Percentiles rank a stretch among this genome's conserved stretches.
Conservation (phyloP, 2,888 invertebrate genomes). For the Acrocera orbiculus region DNA sequence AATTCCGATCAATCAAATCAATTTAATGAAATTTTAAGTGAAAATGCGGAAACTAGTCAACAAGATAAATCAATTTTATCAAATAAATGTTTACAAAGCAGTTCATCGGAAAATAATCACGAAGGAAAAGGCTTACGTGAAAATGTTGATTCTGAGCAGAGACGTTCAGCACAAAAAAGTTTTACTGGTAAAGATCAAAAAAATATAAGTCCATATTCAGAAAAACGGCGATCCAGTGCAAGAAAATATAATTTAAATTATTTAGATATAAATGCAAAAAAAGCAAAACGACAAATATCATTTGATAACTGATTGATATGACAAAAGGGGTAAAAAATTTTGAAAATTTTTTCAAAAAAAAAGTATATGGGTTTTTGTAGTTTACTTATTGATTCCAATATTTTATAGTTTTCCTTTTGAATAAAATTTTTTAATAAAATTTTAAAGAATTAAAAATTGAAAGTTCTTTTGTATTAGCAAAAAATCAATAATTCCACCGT, state of each 20-base stretch:
- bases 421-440: no score
- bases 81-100: slow-evolving; percentile 21
- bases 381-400: no score
- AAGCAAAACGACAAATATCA: slow-evolving; percentile 41
- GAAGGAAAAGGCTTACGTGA: slow-evolving; percentile 24
- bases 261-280: slow-evolving; percentile 20
- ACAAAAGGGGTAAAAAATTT: slow-evolving; percentile 2
- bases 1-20: not conserved
- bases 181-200: slow-evolving; percentile 28
- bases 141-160: slow-evolving; percentile 24
- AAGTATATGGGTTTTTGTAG: no score
- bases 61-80: slow-evolving; percentile 15
- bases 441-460: no score
- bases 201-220: slow-evolving; percentile 24
- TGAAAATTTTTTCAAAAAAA: no score
- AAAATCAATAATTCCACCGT: no score
- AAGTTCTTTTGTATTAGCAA: no score
- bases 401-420: no score
- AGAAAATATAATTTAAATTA: slow-evolving; percentile 1
- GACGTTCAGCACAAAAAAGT: slow-evolving; percentile 26
- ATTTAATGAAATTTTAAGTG: slow-evolving; percentile 1
- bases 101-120: slow-evolving; percentile 28
- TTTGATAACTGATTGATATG: slow-evolving; percentile 40
- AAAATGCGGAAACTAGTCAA: no score
- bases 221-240: not conserved